Percentiles rank a stretch among this genome's conserved stretches.
Conservation (phyloP, 2,797 vertebrate genomes). For the Gallinago stenura region DNA sequence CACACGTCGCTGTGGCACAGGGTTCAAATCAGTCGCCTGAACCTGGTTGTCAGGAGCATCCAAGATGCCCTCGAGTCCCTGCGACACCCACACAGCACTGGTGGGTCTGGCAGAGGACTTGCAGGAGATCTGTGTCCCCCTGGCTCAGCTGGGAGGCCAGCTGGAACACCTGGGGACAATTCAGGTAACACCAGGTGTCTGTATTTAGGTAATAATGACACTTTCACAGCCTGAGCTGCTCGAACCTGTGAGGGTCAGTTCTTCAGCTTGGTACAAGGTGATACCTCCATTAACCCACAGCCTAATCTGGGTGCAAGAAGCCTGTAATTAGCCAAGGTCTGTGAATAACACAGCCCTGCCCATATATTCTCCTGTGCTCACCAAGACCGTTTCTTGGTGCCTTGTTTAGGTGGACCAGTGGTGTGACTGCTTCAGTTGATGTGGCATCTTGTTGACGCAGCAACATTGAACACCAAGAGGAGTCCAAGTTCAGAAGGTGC, state of each 20-base stretch:
- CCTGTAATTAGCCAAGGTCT: neutral
- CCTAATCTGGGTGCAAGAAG: neutral
- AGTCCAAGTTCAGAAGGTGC: neutral
- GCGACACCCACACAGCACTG: accelerated
- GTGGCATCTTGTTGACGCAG: accelerated
- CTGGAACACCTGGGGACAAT: neutral
- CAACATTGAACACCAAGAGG: neutral
- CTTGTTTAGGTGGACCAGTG: accelerated
- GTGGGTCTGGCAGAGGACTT: neutral
- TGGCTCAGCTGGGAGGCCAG: neutral
- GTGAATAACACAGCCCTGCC: neutral
- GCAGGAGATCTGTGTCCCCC: neutral
- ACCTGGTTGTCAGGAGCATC: neutral
- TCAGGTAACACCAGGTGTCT: neutral
- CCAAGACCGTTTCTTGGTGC: neutral
- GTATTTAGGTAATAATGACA: neutral
- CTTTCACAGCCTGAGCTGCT: neutral
- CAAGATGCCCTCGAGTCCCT: neutral
- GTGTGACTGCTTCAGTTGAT: neutral
- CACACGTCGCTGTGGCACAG: neutral
- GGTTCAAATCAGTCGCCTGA: neutral
- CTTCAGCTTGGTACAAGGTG: neutral
- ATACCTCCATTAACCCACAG: accelerated
- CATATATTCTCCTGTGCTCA: accelerated
- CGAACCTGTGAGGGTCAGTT: neutral